Base-by-base conservation (phyloP, 2,888 invertebrate genomes). In the Ecliptopera silaceata region DNA sequence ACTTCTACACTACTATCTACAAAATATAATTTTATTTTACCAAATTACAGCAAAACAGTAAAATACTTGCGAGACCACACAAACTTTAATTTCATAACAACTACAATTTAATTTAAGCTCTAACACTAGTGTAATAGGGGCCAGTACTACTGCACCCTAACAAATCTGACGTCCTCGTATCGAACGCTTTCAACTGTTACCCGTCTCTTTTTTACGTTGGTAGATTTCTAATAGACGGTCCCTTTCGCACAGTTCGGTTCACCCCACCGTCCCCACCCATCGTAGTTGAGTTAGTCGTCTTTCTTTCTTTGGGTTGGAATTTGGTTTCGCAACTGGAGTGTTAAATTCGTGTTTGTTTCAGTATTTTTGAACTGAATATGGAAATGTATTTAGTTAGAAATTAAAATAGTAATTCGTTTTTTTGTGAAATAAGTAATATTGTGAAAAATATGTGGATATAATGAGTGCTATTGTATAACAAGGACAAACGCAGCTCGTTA, bases 401-500 rank as follows among this genome's bases (percentile, higher is more conserved):
- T 41, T 22, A n/a, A 1, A 20, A 41, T 8, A 26, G 3, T 26
- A 26, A 4, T n/a, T 26, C 3, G 20, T 0, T 11, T 2, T n/a
- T 29, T 15, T 26, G 36, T 51, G n/a, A 11, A 26, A 13, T 44
- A 8, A 12, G 13, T 5, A 36, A 10, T 54, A 46, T 34, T 56
- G 38, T 39, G 18, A 12, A 41, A 20, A 22, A 22, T 41, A 61
- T 65, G 63, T 64, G 61, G 45, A 65, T n/a, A 61, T 55, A 6
- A 26, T 8, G 26, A 6, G 57, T 62, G 52, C 20, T 20, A 18
- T 72, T 72, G 77, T 72, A 79, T 61, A 85, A 82, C 80, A 84
- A 86, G 84, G 84, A 86, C 83, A 69, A 81, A 80, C 74, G 77
- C 75, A 82, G 74, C 77, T 80, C 73, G 66, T 77, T 22, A n/a